Percentiles rank a stretch among this genome's conserved stretches.
Conservation (phyloP, 2,113 vertebrate genomes). For the Anseranas semipalmata region DNA sequence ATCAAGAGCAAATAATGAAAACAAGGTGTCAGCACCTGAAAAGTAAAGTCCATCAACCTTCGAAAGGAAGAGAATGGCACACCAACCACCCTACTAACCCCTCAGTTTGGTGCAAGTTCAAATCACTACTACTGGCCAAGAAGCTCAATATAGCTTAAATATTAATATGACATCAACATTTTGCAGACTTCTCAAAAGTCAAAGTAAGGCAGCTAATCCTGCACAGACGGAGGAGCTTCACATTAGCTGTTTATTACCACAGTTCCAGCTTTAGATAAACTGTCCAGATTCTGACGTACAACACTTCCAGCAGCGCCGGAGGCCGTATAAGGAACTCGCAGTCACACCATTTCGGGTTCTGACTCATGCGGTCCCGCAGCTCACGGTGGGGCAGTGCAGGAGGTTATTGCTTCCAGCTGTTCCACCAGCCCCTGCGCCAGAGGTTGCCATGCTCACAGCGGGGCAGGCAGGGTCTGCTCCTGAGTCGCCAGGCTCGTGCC, state of each 20-base stretch:
- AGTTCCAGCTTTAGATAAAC: neutral
- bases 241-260: neutral
- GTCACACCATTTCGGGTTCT: neutral
- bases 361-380: neutral
- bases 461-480: neutral
- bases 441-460: neutral
- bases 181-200: neutral
- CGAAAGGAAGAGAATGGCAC: neutral
- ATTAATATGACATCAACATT: neutral
- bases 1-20: neutral
- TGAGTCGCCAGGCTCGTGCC: neutral
- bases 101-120: neutral
- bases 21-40: neutral
- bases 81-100: neutral
- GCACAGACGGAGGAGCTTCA: neutral
- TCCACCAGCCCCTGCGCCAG: neutral
- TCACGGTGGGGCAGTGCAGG: neutral
- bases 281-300: neutral
- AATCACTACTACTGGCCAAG: neutral
- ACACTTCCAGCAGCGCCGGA: neutral
- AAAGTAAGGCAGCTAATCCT: neutral
- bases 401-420: slow-evolving; percentile 35
- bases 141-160: neutral
- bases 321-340: neutral
- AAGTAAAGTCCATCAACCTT: slow-evolving; percentile 34